Conservation (phyloP, 2,888 invertebrate species). For the Linnaemya vulpina region DNA sequence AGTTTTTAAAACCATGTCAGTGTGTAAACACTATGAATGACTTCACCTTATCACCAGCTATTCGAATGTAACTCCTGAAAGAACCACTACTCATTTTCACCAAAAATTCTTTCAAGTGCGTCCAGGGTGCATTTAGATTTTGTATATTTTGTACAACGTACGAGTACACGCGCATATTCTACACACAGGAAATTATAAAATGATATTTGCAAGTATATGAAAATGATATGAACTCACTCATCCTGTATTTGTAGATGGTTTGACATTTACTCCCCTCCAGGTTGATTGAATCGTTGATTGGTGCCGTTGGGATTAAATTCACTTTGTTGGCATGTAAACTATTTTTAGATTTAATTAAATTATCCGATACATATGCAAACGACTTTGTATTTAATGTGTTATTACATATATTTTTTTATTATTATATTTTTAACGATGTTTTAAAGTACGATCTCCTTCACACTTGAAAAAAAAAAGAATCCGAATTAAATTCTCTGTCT, state of each 20-base stretch:
- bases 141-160: too few species aligned
- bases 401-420: not conserved
- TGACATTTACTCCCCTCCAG: conserved; percentile 47
- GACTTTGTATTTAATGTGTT: not conserved
- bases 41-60: too few species aligned
- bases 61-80: too few species aligned
- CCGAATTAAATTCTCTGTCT: not conserved
- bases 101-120: too few species aligned
- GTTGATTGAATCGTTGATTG: conserved; percentile 33
- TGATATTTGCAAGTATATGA: too few species aligned
- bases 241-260: conserved; percentile 52
- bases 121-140: too few species aligned
- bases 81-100: too few species aligned
- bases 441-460: not conserved
- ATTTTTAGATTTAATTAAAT: conserved; percentile 11
- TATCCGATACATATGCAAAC: not conserved
- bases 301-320: conserved; percentile 40
- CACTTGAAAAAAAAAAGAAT: not conserved
- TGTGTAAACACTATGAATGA: too few species aligned
- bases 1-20: too few species aligned
- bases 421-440: not conserved
- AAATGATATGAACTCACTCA: conserved; percentile 52
- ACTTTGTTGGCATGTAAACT: conserved; percentile 45
- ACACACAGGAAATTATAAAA: too few species aligned
- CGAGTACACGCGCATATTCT: not conserved